Evolutionary conservation across 2,113 vertebrate species (phyloP).

Genomic region (Rafetus swinhoei): DNA sequence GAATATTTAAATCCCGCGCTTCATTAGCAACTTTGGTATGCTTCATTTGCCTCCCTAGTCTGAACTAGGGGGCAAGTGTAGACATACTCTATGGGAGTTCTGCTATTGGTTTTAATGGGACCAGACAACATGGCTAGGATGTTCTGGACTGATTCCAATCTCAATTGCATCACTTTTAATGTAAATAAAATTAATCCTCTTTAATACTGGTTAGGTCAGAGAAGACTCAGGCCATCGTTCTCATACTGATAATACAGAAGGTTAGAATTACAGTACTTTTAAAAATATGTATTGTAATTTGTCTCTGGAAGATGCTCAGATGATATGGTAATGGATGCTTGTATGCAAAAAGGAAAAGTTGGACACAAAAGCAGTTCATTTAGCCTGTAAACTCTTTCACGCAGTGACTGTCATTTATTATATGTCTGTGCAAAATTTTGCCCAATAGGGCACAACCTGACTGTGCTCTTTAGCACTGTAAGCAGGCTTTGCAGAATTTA

Average conservation of each 20-base stretch:
- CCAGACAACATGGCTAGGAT: not conserved
- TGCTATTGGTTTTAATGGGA: not conserved
- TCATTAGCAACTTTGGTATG: no score
- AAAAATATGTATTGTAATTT: no score
- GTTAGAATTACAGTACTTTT: not conserved
- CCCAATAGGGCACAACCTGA: not conserved
- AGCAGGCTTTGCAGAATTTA: not conserved
- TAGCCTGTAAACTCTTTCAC: not conserved
- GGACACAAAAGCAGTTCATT: not conserved
- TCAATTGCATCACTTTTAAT: not conserved
- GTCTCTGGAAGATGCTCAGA: not conserved
- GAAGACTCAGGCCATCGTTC: rapidly evolving
- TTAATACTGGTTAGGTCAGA: not conserved
- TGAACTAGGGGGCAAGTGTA: no score
- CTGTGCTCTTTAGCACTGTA: not conserved
- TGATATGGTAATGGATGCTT: not conserved
- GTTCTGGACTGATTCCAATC: not conserved
- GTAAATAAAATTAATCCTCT: not conserved
- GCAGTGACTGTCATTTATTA: not conserved
- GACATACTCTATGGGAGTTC: not conserved
- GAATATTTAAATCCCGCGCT: no score
- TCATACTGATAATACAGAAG: not conserved
- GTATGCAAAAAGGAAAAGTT: not conserved
- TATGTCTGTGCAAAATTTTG: not conserved
- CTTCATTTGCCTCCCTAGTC: no score